Conservation (phyloP, 2,113 vertebrate genomes). For the Manacus vitellinus region DNA sequence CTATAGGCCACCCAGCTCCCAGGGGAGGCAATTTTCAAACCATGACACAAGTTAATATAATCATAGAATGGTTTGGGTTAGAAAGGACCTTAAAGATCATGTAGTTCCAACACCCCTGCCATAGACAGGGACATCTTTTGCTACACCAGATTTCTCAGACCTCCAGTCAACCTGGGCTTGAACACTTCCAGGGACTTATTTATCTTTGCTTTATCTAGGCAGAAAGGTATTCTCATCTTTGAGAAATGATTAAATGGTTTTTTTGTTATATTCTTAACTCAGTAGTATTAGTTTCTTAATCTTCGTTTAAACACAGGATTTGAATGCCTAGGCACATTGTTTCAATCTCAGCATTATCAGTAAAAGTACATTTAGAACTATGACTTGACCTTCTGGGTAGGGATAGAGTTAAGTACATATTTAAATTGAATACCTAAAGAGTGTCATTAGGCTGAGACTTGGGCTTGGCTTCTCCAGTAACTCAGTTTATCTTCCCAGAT, state of each 20-base stretch:
- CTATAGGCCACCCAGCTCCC: too few relatives aligned
- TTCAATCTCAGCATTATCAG: background rate
- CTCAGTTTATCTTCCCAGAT: background rate
- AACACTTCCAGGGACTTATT: background rate
- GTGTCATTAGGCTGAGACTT: background rate
- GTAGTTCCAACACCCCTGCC: fast-evolving
- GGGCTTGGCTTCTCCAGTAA: background rate
- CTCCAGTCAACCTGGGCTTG: background rate
- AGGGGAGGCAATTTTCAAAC: too few relatives aligned
- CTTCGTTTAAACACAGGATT: background rate
- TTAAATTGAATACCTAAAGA: background rate
- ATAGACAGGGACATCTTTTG: background rate
- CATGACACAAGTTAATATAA: background rate
- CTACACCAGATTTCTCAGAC: background rate
- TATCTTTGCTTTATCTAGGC: background rate
- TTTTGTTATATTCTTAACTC: background rate
- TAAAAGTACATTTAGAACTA: background rate
- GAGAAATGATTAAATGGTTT: background rate
- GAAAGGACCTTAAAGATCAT: background rate
- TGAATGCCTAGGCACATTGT: background rate
- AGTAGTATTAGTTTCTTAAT: background rate
- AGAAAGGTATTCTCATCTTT: background rate
- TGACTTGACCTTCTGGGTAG: background rate
- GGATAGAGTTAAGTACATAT: background rate
- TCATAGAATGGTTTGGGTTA: background rate